Evolutionary conservation across 2,113 vertebrate species (phyloP), one percentile per base, ranked within the genome.

Genomic region (Donacobius atricapilla): DNA sequence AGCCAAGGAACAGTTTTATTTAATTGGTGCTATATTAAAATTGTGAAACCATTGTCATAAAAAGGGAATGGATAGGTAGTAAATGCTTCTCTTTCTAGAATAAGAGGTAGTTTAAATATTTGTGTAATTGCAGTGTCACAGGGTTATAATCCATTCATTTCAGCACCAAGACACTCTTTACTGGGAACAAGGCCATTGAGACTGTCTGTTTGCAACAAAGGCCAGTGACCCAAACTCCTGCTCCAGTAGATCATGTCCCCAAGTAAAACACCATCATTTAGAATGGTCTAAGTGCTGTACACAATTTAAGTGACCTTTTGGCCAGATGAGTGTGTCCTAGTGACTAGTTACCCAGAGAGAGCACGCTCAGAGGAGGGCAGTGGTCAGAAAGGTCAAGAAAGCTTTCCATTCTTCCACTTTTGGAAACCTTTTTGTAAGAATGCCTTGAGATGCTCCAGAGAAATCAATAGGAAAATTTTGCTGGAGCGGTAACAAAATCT

Each of bases 361-460:
- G 33, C 72, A 92, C 2, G 15, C 87, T 87, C 77, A 72, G 83
- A 84, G 57, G 31, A 91, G 6, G 86, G 48, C 28, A 87, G 10
- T 12, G 64, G 76, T 94, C 90, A 93, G 60, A 91, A 90, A 96
- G 71, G 68, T 95, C 80, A 93, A 83, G 68, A 90, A 93, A 95
- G 33, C 64, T 68, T 96, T 90, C 39, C 35, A 56, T 40, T 58
- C 69, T 57, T 63, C 40, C 37, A 42, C 2, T 0, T 69, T 66
- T 16, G 7, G 22, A 93, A 83, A 73, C 11, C 16, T 58, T 83
- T 71, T 47, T 33, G 23, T 91, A 90, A 88, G 30, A 39, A 82
- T 75, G 50, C 28, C 70, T 83, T 77, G 56, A 65, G 37, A 80
- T 54, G 58, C 45, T 87, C 72, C 57, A 70, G 83, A 91, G 81